Conservation (phyloP, 1,140 invertebrate genomes). For the Meteorus sp. region DNA sequence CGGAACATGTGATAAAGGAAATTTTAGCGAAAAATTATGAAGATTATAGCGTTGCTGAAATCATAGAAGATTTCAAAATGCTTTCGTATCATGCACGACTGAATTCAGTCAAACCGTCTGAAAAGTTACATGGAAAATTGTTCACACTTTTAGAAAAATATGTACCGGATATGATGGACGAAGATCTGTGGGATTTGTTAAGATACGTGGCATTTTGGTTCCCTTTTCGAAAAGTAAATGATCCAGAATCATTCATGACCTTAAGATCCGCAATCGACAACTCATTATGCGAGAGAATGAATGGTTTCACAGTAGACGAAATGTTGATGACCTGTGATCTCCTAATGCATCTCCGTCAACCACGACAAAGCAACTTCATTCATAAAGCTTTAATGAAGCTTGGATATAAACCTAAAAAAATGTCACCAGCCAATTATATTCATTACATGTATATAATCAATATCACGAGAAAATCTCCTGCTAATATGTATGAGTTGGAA, state of each 20-base stretch:
- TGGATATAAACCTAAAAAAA: conserved; percentile 47
- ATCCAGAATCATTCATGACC: not conserved
- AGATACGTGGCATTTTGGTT: conserved; percentile 30
- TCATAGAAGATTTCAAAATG: conserved; percentile 26
- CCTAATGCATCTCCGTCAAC: conserved; percentile 55
- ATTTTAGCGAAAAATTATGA: conserved; percentile 27
- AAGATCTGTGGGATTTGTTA: conserved; percentile 27
- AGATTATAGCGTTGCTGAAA: conserved; percentile 6
- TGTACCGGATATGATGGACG: conserved; percentile 1
- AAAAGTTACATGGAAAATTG: conserved; percentile 35
- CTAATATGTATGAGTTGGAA: conserved; percentile 64
- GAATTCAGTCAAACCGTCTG: not conserved
- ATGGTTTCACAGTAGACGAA: conserved; percentile 46
- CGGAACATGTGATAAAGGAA: conserved; percentile 5
- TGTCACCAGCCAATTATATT: conserved; percentile 59
- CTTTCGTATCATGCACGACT: conserved; percentile 25
- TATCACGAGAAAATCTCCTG: conserved; percentile 45
- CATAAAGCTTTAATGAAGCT: conserved; percentile 55
- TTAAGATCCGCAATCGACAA: conserved; percentile 62
- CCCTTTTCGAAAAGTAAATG: not conserved
- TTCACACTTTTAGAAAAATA: conserved; percentile 50
- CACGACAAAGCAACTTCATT: conserved; percentile 50
- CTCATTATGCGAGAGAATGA: conserved; percentile 54
- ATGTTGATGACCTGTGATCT: conserved; percentile 58
- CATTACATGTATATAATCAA: conserved; percentile 62